A percentile compares a stretch with the other conserved stretches of the same genome.
Evolutionary conservation across 2,888 invertebrate genomes (phyloP).

Genomic region (Lottia scabra): DNA sequence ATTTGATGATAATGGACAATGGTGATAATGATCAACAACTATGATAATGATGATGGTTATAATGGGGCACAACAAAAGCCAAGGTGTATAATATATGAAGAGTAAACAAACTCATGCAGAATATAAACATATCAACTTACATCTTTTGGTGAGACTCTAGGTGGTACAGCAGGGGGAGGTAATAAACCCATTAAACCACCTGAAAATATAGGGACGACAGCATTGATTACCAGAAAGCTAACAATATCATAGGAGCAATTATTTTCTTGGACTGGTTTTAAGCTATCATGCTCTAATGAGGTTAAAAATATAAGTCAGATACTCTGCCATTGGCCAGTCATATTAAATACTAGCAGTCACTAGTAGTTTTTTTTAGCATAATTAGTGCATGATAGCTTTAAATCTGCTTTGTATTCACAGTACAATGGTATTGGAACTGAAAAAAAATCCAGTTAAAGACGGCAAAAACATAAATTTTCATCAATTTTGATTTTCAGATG

Average conservation of each 20-base stretch:
- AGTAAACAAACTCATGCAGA: not conserved
- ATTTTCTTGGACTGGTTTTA: too few species aligned
- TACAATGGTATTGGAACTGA: slow-evolving; percentile 1
- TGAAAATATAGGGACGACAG: not conserved
- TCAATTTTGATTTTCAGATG: not conserved
- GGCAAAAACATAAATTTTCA: not conserved
- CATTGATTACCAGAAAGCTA: too few species aligned
- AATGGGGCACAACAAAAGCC: not conserved
- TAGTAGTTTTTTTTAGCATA: too few species aligned
- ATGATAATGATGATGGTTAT: not conserved
- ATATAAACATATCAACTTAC: slow-evolving; percentile 60
- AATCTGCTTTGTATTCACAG: not conserved
- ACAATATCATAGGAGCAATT: too few species aligned
- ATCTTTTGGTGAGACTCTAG: slow-evolving; percentile 76
- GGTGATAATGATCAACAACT: too few species aligned
- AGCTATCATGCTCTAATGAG: too few species aligned
- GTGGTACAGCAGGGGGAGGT: slow-evolving; percentile 80
- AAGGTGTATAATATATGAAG: slow-evolving; percentile 11
- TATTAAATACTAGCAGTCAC: too few species aligned
- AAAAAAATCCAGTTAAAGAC: not conserved
- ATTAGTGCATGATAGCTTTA: too few species aligned
- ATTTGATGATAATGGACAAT: too few species aligned
- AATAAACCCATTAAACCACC: slow-evolving; percentile 10
- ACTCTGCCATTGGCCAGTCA: too few species aligned
- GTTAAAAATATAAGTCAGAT: too few species aligned